Conservation (phyloP, 2,888 invertebrate genomes). For the Drosophila mayaguana region DNA sequence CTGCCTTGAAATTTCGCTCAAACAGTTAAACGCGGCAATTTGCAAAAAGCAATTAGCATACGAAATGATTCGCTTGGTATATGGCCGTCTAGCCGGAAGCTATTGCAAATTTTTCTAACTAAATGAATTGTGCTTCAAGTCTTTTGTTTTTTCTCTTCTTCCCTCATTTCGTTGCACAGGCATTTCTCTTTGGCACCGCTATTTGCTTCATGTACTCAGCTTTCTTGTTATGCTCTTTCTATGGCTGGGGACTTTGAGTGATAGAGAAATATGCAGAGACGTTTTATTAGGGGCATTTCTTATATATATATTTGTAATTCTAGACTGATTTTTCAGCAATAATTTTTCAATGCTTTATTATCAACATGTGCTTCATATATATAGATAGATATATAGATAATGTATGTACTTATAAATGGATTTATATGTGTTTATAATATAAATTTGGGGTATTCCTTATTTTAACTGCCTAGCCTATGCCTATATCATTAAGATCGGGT, state of each 20-base stretch:
- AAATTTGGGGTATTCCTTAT: background rate
- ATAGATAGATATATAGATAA: too few species aligned
- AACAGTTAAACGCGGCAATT: constrained; percentile 19
- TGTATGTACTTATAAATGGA: background rate
- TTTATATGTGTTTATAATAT: background rate
- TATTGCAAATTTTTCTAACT: constrained; percentile 26
- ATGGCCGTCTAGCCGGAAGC: constrained; percentile 42
- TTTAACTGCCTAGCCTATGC: background rate
- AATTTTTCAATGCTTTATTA: background rate
- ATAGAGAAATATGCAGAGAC: background rate
- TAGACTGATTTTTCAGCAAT: background rate
- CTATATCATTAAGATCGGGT: background rate
- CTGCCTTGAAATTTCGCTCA: constrained; percentile 5
- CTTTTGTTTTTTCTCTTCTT: constrained; percentile 16
- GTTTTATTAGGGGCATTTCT: background rate
- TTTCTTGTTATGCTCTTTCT: constrained; percentile 14
- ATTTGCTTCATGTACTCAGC: constrained; percentile 14
- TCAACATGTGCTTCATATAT: background rate
- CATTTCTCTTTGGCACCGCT: constrained; percentile 29
- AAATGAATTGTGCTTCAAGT: constrained; percentile 26
- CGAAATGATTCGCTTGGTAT: constrained; percentile 28
- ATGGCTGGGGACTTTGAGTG: background rate
- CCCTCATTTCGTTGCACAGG: background rate
- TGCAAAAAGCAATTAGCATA: constrained; percentile 50
- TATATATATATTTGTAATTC: background rate